These are phyloP conservation scores for Chloroceryle amazona DNA, from an alignment of 2,797 vertebrate species.

Conservation along the genomic window DNA sequence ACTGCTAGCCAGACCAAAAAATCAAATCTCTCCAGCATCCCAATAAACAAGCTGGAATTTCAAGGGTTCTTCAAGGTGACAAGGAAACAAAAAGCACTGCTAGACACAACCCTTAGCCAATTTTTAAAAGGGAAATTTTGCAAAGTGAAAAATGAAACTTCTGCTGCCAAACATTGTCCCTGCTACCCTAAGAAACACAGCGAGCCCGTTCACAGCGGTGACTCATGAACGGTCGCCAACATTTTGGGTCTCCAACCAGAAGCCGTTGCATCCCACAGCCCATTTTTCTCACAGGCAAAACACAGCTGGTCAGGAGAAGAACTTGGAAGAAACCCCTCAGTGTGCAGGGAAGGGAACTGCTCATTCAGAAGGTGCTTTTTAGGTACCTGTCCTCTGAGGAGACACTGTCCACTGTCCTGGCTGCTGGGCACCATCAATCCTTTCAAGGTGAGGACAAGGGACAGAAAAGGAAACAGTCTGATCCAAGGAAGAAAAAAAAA, in stretches of 20 bases:
- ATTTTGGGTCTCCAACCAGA: background rate
- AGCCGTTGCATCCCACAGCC: background rate
- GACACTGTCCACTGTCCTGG: accelerated
- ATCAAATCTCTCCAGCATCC: background rate
- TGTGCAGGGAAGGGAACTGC: background rate
- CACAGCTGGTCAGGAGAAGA: accelerated
- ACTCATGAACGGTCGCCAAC: accelerated
- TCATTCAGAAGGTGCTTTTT: background rate
- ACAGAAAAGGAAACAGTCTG: constrained; percentile 5
- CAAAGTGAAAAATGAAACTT: background rate
- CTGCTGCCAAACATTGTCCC: background rate
- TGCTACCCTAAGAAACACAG: accelerated
- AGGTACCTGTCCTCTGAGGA: accelerated
- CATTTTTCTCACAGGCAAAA: background rate
- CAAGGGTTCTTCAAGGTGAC: background rate
- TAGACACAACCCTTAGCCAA: background rate
- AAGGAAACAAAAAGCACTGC: background rate
- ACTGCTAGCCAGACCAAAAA: background rate
- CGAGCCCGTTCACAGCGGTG: accelerated
- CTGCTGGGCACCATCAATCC: background rate
- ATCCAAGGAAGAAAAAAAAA: constrained; percentile 10
- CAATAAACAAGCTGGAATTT: background rate
- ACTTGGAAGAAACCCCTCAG: background rate
- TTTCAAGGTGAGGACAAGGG: background rate
- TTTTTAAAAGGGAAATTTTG: background rate